phyloP scores from a whole-genome alignment of 1,140 invertebrate genomes.

The Drosophila micromelanica region DNA sequence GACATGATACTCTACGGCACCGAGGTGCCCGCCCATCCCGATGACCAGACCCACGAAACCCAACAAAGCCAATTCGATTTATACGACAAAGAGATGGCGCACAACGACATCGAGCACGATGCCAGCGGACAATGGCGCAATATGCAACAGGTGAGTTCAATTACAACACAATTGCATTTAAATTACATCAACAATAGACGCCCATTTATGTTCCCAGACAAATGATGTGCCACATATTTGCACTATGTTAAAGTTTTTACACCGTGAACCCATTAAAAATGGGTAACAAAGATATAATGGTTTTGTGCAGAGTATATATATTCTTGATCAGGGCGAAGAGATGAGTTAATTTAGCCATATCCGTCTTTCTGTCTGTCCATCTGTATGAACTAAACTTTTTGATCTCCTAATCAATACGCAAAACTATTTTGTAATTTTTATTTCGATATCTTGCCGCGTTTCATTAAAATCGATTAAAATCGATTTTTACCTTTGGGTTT shows the following conservation, averaged over 20 bases:
- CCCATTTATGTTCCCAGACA: background rate
- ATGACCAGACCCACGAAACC: conserved; percentile 77
- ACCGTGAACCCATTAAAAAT: background rate
- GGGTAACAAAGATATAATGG: too few species aligned
- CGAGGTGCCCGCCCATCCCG: conserved; percentile 86
- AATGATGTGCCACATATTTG: background rate
- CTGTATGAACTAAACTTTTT: too few species aligned
- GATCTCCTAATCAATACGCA: too few species aligned
- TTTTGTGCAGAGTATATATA: too few species aligned
- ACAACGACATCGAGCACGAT: conserved; percentile 74
- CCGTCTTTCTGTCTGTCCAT: too few species aligned
- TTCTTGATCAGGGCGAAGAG: too few species aligned
- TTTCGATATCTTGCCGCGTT: too few species aligned
- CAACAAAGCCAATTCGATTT: conserved; percentile 48
- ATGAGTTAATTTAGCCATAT: too few species aligned
- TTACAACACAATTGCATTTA: background rate
- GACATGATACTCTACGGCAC: conserved; percentile 92
- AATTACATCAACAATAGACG: background rate
- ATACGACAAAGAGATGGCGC: conserved; percentile 69
- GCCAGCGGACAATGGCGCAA: conserved; percentile 80
- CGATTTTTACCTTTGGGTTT: too few species aligned
- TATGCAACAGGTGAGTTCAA: conserved; percentile 79
- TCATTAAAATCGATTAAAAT: too few species aligned
- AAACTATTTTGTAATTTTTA: too few species aligned
- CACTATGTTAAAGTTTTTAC: background rate